A percentile compares a stretch with the other conserved stretches of the same genome.
phyloP scores from a whole-genome alignment of 2,113 vertebrate genomes.

The Bathybates hornii region DNA sequence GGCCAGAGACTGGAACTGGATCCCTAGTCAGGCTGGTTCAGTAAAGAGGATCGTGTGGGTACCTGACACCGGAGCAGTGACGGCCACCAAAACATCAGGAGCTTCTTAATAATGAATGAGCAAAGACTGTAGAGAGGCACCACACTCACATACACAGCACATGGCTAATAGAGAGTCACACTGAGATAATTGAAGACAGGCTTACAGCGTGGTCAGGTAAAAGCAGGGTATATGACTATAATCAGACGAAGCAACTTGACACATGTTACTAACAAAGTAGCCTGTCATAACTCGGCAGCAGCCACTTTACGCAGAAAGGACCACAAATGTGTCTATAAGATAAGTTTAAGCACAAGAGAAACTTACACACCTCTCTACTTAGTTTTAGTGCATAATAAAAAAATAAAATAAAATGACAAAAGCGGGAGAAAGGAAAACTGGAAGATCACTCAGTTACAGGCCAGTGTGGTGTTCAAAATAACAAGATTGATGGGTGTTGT shows the following conservation, averaged over 20 bases:
- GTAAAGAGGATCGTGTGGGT: conserved; percentile 18
- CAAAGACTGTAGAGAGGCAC: neutral
- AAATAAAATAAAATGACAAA: neutral
- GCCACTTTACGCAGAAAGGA: neutral
- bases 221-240: conserved; percentile 34
- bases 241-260: conserved; percentile 37
- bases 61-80: conserved; percentile 50
- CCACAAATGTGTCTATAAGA: neutral
- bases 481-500: conserved; percentile 31
- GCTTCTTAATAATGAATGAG: conserved; percentile 64
- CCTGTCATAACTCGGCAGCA: conserved; percentile 11
- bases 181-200: conserved; percentile 40
- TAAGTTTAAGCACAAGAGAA: neutral
- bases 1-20: conserved; percentile 33
- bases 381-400: neutral
- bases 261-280: conserved; percentile 26
- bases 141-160: conserved; percentile 15
- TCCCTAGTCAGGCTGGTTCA: neutral
- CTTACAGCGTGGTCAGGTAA: conserved; percentile 40
- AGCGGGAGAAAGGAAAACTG: neutral
- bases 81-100: conserved; percentile 36
- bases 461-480: conserved; percentile 7
- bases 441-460: neutral
- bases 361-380: neutral
- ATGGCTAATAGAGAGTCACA: conserved; percentile 39